Evolutionary conservation across 2,797 vertebrate species (phyloP).

Genomic region (Ctenopoma kingsleyae): DNA sequence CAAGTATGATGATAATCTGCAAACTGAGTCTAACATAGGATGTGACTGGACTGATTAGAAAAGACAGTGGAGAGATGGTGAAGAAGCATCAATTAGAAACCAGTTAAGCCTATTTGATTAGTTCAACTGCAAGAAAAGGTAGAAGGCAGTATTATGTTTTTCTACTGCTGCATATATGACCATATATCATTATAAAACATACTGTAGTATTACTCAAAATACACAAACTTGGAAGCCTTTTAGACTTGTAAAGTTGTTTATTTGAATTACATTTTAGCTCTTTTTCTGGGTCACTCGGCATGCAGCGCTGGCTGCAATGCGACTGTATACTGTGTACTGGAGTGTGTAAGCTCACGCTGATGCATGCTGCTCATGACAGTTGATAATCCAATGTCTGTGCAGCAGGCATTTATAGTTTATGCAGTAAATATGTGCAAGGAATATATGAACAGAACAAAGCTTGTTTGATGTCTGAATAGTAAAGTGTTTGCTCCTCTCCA

Average conservation of each 20-base stretch:
- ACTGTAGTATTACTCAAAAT: not conserved
- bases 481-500: constrained; percentile 12
- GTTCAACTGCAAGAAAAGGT: constrained; percentile 17
- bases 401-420: constrained; percentile 36
- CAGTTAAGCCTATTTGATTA: constrained; percentile 33
- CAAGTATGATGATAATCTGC: constrained; percentile 37
- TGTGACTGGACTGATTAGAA: constrained; percentile 24
- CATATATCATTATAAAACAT: not conserved
- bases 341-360: constrained; percentile 46
- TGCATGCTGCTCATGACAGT: constrained; percentile 24
- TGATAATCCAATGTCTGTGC: constrained; percentile 32
- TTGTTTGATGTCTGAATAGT: constrained; percentile 39
- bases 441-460: constrained; percentile 43
- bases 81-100: constrained; percentile 32
- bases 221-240: not conserved
- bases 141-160: not conserved
- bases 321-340: constrained; percentile 31
- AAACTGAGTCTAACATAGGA: constrained; percentile 24
- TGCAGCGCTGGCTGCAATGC: constrained; percentile 21
- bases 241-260: constrained; percentile 53
- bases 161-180: constrained; percentile 6
- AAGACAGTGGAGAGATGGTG: constrained; percentile 17
- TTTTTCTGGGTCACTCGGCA: constrained; percentile 58
- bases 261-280: constrained; percentile 37
- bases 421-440: constrained; percentile 36